phyloP scores from a whole-genome alignment of 2,113 vertebrate genomes.

The Canis aureus region DNA sequence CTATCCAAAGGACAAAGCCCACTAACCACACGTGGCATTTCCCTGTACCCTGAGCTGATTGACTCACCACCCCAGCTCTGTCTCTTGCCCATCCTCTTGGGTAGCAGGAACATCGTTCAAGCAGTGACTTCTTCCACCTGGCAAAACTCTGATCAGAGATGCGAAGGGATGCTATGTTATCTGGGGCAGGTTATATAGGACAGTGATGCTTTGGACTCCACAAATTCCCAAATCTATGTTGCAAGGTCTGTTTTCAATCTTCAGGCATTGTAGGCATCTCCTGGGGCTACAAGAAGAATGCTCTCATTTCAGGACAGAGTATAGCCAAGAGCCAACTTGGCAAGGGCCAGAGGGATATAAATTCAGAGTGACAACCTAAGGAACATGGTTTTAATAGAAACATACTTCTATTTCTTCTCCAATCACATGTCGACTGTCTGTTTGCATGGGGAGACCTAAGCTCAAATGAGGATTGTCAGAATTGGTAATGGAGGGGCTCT shows the following conservation, averaged over 20 bases:
- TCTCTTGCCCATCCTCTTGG: not conserved
- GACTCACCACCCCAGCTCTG: not conserved
- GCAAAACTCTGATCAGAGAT: conserved; percentile 58
- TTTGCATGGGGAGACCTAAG: conserved; percentile 77
- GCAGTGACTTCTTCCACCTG: conserved; percentile 43
- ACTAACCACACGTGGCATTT: not conserved
- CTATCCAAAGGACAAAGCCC: not conserved
- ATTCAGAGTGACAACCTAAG: conserved; percentile 83
- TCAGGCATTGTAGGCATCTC: conserved; percentile 77
- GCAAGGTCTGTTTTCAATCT: conserved; percentile 86
- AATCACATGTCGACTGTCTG: conserved; percentile 82
- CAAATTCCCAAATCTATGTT: conserved; percentile 75
- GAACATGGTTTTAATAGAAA: conserved; percentile 87
- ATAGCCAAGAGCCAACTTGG: conserved; percentile 83
- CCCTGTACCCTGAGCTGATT: not conserved
- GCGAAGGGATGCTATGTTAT: conserved; percentile 60
- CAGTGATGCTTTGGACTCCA: conserved; percentile 76
- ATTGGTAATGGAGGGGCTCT: conserved; percentile 77
- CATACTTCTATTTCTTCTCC: conserved; percentile 69
- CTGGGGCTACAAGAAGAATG: conserved; percentile 82
- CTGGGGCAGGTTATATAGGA: conserved; percentile 55
- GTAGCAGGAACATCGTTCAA: not conserved
- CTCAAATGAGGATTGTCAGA: conserved; percentile 87
- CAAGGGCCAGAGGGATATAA: conserved; percentile 81
- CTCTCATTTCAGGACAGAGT: conserved; percentile 79